Evolutionary conservation across 2,888 invertebrate genomes (phyloP).

Genomic region (Andrena praecox): DNA sequence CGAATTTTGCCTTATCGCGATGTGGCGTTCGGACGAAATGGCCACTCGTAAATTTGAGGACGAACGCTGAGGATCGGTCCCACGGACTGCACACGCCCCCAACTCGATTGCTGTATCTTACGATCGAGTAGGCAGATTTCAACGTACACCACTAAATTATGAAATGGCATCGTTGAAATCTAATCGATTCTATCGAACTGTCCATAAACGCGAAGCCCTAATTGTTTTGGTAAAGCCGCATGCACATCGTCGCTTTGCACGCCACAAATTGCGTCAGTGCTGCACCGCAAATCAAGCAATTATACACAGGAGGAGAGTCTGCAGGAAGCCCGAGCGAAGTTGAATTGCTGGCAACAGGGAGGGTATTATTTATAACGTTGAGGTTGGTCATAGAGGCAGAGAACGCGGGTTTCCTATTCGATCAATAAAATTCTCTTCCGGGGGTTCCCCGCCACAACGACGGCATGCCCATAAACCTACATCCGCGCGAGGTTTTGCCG

Average conservation of each 20-base stretch:
- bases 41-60: not conserved
- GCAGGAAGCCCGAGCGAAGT: not conserved
- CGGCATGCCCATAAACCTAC: constrained; percentile 51
- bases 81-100: too few species aligned
- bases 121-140: not conserved
- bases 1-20: not conserved
- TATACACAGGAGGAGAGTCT: not conserved
- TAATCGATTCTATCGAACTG: not conserved
- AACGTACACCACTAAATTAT: not conserved
- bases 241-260: not conserved
- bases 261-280: not conserved
- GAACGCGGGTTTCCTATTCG: constrained; percentile 19
- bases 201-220: not conserved
- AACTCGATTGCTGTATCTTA: not conserved
- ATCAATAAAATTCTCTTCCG: constrained; percentile 37
- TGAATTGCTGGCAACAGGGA: constrained; percentile 14
- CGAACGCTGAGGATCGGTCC: not conserved
- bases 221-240: not conserved
- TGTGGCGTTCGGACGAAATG: not conserved
- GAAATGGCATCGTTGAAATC: not conserved
- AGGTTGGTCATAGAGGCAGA: not conserved
- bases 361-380: constrained; percentile 38
- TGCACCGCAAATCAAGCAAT: not conserved
- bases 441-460: constrained; percentile 11
- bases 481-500: constrained; percentile 33